These are phyloP conservation scores for Iguana delicatissima DNA, from an alignment of 2,797 vertebrate genomes.

Conservation along the genomic window DNA sequence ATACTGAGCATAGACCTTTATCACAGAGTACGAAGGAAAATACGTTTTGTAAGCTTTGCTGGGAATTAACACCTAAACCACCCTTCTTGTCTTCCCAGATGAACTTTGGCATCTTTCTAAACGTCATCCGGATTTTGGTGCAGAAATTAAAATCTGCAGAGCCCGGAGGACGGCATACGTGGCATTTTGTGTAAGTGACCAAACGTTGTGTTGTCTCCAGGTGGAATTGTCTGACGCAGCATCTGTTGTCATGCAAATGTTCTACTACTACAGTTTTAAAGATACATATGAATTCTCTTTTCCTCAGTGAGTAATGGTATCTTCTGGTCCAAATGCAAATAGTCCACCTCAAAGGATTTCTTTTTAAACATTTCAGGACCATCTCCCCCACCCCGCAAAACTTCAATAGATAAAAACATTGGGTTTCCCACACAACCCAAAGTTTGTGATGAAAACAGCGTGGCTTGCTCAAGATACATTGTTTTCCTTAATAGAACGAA, in stretches of 20 bases:
- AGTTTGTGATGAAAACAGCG: too few relatives aligned
- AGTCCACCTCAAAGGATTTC: too few relatives aligned
- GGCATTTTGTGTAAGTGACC: conserved; percentile 89
- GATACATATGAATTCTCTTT: neutral
- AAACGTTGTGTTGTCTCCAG: neutral
- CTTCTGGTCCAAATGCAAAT: too few relatives aligned
- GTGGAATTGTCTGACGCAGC: neutral
- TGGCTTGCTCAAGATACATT: too few relatives aligned
- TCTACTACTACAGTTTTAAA: too few relatives aligned
- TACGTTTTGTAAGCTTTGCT: neutral
- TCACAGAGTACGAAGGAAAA: too few relatives aligned
- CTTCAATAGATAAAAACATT: too few relatives aligned
- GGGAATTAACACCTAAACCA: neutral
- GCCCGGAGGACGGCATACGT: conserved; percentile 85
- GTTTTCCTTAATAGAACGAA: too few relatives aligned
- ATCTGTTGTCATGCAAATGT: neutral
- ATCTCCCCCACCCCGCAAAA: too few relatives aligned
- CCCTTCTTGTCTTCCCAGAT: conserved; percentile 80
- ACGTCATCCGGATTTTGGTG: conserved; percentile 90
- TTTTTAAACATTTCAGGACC: too few relatives aligned
- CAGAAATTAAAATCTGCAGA: conserved; percentile 90
- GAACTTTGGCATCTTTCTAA: conserved; percentile 92
- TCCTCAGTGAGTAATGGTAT: neutral
- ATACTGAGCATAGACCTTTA: too few relatives aligned
- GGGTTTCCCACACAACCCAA: too few relatives aligned